Base-by-base conservation (phyloP, 2,888 invertebrate genomes). In the Cataglyphis rosenhaueri region DNA sequence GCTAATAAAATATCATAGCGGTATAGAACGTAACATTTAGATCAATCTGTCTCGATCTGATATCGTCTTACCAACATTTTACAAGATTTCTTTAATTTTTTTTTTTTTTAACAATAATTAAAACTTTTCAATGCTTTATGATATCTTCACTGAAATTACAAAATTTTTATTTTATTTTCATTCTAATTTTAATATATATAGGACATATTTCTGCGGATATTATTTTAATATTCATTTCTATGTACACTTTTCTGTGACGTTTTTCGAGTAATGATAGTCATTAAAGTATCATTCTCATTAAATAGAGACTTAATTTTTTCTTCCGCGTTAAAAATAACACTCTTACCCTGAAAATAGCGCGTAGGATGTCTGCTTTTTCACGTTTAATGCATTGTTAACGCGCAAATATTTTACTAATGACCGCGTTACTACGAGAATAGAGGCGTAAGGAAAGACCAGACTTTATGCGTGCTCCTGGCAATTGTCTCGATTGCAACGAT, bases 1-100 rank as follows among this genome's bases (percentile, higher is more conserved):
- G 81, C 78, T 83, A 87, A 89, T 87, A 84, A 89, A 85, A 83
- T 89, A 62, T 32, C 66, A 74, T 74, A 73, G 73, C 71, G 62
- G n/a, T 52, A 32, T 35, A 44, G 55, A 61, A 25, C 38, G 38
- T 65, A 52, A 70, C 44, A 59, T 78, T 59, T 70, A 68, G 18
- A 78, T 78, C 57, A 68, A 78, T 74, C 48, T 71, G 57, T 78
- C 57, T 78, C 70, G 32, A 38, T 38, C 48, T 48, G 75, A 52
- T 35, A 41, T 21, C 12, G 3, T 32, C 3, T 25, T 32, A 29
- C 3, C 44, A 48, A n/a, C 18, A 32, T 29, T 62, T 41, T 55
- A 59, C 9, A 0, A 61, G 12, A 62, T 85, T 32, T 15, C 52
- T 52, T 41, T 29, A 65, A 61, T 38, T 35, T 21, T 3, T 61